These are phyloP conservation scores for Xiphorhynchus erythropygius DNA, from an alignment of 2,797 vertebrate genomes.

Conservation along the genomic window DNA sequence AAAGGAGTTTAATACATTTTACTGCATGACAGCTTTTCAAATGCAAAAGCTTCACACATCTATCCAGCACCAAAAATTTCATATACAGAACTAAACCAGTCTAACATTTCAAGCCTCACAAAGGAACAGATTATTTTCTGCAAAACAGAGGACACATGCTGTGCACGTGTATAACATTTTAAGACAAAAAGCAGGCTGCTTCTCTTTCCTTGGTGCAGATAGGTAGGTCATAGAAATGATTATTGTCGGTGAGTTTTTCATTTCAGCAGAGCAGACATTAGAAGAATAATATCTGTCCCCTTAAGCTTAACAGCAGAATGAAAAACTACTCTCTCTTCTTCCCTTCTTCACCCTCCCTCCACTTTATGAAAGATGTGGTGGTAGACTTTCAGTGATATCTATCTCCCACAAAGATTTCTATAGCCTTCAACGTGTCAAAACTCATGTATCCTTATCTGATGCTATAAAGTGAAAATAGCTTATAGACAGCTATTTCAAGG, in stretches of 20 bases:
- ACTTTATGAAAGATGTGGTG: background rate
- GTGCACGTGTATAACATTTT: background rate
- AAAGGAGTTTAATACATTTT: background rate
- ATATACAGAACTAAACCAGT: background rate
- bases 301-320: conserved; percentile 49
- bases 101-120: background rate
- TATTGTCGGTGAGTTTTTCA: conserved; percentile 37
- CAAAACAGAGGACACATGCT: background rate
- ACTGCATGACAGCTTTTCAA: background rate
- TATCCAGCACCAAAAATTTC: background rate
- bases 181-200: conserved; percentile 11
- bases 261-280: conserved; percentile 45
- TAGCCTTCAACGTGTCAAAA: conserved; percentile 34
- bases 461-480: background rate
- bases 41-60: background rate
- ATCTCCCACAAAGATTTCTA: conserved; percentile 13
- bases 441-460: background rate
- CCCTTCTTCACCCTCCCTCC: background rate
- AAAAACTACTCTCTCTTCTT: conserved; percentile 12
- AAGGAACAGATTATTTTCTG: conserved; percentile 12
- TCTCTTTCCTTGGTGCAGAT: background rate
- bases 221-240: background rate
- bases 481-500: background rate
- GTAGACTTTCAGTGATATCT: background rate
- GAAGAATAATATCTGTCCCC: conserved; percentile 43